These are phyloP conservation scores for Ethmia dodecea DNA, from an alignment of 2,888 invertebrate genomes.

Conservation along the genomic window DNA sequence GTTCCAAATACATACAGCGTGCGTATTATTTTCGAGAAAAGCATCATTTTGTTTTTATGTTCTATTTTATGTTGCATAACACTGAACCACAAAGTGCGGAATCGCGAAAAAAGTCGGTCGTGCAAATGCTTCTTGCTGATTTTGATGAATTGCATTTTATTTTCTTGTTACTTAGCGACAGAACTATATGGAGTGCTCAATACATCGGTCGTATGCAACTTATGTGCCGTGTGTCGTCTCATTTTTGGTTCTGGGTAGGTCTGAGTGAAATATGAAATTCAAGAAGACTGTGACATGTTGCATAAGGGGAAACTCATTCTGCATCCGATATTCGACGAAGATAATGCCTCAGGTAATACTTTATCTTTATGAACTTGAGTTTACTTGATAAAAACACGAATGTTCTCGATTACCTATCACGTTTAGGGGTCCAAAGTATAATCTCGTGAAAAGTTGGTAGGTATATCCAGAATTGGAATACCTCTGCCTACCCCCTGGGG, in stretches of 20 bases:
- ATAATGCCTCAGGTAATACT: conserved; percentile 33
- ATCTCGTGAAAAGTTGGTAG: too few relatives aligned
- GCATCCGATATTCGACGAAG: conserved; percentile 45
- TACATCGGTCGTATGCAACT: conserved; percentile 41
- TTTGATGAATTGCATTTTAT: conserved; percentile 43
- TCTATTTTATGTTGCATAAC: conserved; percentile 54
- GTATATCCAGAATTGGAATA: too few relatives aligned
- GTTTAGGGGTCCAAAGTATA: too few relatives aligned
- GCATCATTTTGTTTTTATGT: conserved; percentile 6
- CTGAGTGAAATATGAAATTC: conserved; percentile 45
- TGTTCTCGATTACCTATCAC: too few relatives aligned
- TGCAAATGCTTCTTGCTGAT: conserved; percentile 54
- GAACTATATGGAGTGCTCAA: conserved; percentile 36
- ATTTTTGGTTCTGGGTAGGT: conserved; percentile 11
- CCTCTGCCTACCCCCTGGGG: too few relatives aligned
- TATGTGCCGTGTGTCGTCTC: conserved; percentile 39
- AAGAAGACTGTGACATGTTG: conserved; percentile 64
- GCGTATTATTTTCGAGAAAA: conserved; percentile 4
- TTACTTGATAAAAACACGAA: too few relatives aligned
- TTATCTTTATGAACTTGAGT: too few relatives aligned
- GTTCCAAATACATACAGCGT: conserved; percentile 1
- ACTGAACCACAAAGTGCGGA: conserved; percentile 36
- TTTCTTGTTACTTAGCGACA: conserved; percentile 51
- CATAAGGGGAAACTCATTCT: conserved; percentile 55
- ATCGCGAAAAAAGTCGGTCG: conserved; percentile 58